Evolutionary conservation across 1,140 invertebrate genomes (phyloP).

Genomic region (Drosophila lacertosa): DNA sequence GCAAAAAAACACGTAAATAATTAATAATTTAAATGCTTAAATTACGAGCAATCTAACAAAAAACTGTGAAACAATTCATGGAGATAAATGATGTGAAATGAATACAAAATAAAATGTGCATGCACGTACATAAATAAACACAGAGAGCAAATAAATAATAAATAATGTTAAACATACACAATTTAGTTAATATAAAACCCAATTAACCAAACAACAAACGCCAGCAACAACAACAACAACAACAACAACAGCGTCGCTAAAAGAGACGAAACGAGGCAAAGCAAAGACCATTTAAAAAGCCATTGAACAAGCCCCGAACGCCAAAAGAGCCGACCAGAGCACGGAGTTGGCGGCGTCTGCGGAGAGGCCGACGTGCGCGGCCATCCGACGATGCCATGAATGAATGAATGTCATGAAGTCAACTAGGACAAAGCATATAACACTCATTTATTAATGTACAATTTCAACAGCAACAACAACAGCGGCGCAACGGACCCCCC

Average conservation of each 20-base stretch:
- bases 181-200: conserved; percentile 77
- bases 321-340: conserved; percentile 38
- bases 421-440: conserved; percentile 81
- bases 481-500: conserved; percentile 7
- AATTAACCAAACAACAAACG: conserved; percentile 65
- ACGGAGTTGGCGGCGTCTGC: background rate
- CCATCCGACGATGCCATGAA: conserved; percentile 58
- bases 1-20: conserved; percentile 45
- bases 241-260: conserved; percentile 24
- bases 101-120: conserved; percentile 50
- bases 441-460: conserved; percentile 81
- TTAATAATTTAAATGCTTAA: conserved; percentile 74
- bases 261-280: conserved; percentile 31
- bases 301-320: conserved; percentile 50
- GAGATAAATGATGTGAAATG: conserved; percentile 70
- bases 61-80: conserved; percentile 37
- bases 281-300: conserved; percentile 60
- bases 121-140: conserved; percentile 24
- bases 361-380: conserved; percentile 17
- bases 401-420: conserved; percentile 81
- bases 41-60: conserved; percentile 18
- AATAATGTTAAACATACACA: conserved; percentile 60
- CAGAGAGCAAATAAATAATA: conserved; percentile 47
- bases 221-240: conserved; percentile 26
- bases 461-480: conserved; percentile 51